Evolutionary conservation across 1,140 invertebrate species (phyloP), one percentile per base, ranked within the genome.

Genomic region (Neotoxoptera formosana): DNA sequence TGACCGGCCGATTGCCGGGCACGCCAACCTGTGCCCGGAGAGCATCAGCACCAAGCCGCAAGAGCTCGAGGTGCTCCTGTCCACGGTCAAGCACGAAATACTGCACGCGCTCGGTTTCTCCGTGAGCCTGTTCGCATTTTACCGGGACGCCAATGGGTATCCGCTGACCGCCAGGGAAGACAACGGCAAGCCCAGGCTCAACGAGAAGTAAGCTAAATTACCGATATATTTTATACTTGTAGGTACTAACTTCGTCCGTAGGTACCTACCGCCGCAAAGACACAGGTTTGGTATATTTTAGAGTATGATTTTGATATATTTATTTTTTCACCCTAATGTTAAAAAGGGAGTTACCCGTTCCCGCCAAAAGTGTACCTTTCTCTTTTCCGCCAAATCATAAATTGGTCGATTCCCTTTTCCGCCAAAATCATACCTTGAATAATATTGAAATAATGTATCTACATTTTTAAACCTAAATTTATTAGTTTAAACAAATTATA

Each of bases 31-130:
- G 91, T 99, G 99, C 95, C 99, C 99, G 0, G 96, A 97, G n/a
- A 98, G 98, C 94, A 97, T 99, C 86, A 98, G 98, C 94, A 99
- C 98, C 30, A 98, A 98, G 95, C 96, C 97, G 53, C 98, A 99
- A 94, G 99, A 99, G 94, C 95, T 99, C 93, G 98, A 99, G 94
- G 98, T 98, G 30, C 96, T 99, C 4, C 95, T 99, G 94, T 99
- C 99, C 45, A 99, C 99, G 0, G 98, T 99, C 0, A 99, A 99
- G 95, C 99, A 99, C 95, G 99, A 99, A 95, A 99, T 99, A 95
- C 96, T 99, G 1, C 99, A 99, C 96, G 99, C 99, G 0, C 95
- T 99, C 56, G 99, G 98, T 2, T 99, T 99, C 96, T 99, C 98
- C 20, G 97, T 99, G 0, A 98, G 98, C 89, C 96, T 99, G 23